Evolutionary conservation across 2,797 vertebrate species (phyloP), one percentile per base, ranked within the genome.

Genomic region (Anguilla megastoma): DNA sequence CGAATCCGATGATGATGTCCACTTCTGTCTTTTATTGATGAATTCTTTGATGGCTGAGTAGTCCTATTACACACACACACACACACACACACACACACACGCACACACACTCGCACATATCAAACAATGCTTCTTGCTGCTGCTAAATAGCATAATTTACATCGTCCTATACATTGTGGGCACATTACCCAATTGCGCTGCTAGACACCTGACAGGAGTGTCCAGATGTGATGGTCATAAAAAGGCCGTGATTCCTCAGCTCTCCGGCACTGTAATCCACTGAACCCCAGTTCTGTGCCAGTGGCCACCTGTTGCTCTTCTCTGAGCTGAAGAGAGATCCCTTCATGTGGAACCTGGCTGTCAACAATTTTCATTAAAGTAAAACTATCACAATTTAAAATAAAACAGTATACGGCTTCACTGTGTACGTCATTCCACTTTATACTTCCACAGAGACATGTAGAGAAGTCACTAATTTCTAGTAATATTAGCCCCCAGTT

Each of bases 241-340:
- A 95, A 95, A 94, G 94, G 93, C 92, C 85, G 91, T 89, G 94
- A 94, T 94, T 95, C 94, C 93, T 93, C 92, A 85, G 85, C 93
- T 93, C 92, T 94, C 93, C 93, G 92, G 93, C 92, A 93, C 90
- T 94, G 91, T 94, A 94, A 94, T 95, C 92, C 94, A 95, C 93
- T 95, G 94, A 94, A 93, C 94, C 93, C 92, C 92, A 94, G 94
- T 93, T 93, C 90, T 79, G 90, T 91, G 93, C 94, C 92, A 94
- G 92, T 91, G 94, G 93, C 93, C 94, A 95, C 94, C 95, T 95
- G 94, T 95, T 95, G 94, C 93, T 94, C 92, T 88, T 95, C 94
- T 93, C 27, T 27, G 2, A 74, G 85, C 41, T 30, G 60, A 14
- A 86, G 14, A 79, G 18, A 79, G 27, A 0, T 79, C 83, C 79